phyloP scores from a whole-genome alignment of 2,797 vertebrate species.

The Xiphorhynchus erythropygius region DNA sequence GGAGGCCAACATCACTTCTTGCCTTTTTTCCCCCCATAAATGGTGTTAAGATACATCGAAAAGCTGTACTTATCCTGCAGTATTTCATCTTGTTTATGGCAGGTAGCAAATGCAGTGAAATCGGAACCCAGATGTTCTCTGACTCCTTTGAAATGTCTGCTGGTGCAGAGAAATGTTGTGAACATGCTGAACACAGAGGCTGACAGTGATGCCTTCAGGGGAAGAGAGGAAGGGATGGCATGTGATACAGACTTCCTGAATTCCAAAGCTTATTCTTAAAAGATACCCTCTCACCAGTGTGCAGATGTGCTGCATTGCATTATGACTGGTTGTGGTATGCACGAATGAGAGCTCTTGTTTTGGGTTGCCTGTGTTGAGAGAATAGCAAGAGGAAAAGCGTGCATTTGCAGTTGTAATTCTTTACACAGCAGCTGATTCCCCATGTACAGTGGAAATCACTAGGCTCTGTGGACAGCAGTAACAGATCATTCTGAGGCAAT shows the following conservation, averaged over 20 bases:
- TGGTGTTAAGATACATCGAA: background rate
- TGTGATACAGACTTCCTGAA: constrained; percentile 35
- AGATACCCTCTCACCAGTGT: background rate
- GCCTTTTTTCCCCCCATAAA: background rate
- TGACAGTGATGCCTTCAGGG: background rate
- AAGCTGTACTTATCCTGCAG: background rate
- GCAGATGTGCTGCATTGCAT: background rate
- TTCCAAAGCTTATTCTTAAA: constrained; percentile 15
- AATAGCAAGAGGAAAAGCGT: background rate
- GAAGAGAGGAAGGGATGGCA: background rate
- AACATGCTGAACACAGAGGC: background rate
- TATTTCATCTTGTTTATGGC: background rate
- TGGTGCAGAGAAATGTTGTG: background rate
- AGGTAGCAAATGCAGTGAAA: background rate
- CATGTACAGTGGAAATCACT: background rate
- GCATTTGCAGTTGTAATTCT: background rate
- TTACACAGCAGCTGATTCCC: background rate
- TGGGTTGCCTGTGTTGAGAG: background rate
- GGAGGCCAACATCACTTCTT: background rate
- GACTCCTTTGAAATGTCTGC: background rate
- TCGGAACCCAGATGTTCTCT: background rate
- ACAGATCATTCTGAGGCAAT: background rate
- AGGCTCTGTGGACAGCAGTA: background rate
- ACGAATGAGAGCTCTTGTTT: background rate
- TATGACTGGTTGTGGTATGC: background rate